Conservation (phyloP, 2,797 vertebrate genomes). For the Poeciliopsis presidionis region DNA sequence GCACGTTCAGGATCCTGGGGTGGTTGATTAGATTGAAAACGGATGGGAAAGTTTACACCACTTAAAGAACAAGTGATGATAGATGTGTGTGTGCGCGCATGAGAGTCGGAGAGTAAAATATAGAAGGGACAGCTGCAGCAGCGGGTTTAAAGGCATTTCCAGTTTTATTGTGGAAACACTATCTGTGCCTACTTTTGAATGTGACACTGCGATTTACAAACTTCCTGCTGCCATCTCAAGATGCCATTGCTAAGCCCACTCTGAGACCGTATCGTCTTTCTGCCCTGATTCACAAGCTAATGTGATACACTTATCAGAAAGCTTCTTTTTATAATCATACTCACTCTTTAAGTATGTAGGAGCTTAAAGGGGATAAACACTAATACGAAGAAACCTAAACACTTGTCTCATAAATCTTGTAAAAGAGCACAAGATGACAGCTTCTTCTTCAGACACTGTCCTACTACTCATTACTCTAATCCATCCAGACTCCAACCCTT, state of each 20-base stretch:
- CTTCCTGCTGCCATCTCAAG: slow-evolving; percentile 75
- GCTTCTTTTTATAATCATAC: slow-evolving; percentile 52
- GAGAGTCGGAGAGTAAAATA: slow-evolving; percentile 56
- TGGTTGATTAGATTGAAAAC: slow-evolving; percentile 76
- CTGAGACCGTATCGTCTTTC: slow-evolving; percentile 77
- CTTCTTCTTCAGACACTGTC: slow-evolving; percentile 41
- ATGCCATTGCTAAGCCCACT: slow-evolving; percentile 67
- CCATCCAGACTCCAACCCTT: slow-evolving; percentile 46
- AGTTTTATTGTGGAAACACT: slow-evolving; percentile 78
- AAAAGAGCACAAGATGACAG: slow-evolving; percentile 65
- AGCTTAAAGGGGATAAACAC: slow-evolving; percentile 64
- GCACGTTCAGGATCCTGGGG: slow-evolving; percentile 72
- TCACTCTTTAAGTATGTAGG: slow-evolving; percentile 47
- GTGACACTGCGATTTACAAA: slow-evolving; percentile 73
- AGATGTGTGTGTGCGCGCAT: slow-evolving; percentile 54
- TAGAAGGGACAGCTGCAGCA: slow-evolving; percentile 74
- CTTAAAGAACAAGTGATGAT: slow-evolving; percentile 69
- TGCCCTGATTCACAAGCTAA: slow-evolving; percentile 69
- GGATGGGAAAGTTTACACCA: slow-evolving; percentile 78
- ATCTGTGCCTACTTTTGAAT: slow-evolving; percentile 65
- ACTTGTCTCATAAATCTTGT: slow-evolving; percentile 66
- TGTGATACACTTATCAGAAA: slow-evolving; percentile 66
- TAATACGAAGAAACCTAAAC: slow-evolving; percentile 66
- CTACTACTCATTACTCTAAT: slow-evolving; percentile 58
- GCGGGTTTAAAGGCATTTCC: slow-evolving; percentile 65